Conservation (phyloP, 2,888 invertebrate species). For the Cheilosia vernalis region DNA sequence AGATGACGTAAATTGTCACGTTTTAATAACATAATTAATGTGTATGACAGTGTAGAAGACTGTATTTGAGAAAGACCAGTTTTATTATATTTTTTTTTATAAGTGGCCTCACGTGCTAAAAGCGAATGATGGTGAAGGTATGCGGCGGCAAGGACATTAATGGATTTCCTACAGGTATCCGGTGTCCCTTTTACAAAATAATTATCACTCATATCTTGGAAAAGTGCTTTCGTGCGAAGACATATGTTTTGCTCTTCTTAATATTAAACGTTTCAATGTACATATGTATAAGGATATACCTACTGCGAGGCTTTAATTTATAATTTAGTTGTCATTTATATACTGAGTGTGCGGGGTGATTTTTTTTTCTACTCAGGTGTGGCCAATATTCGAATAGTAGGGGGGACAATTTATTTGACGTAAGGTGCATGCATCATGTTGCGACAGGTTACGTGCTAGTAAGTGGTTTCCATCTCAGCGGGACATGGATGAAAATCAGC, state of each 20-base stretch:
- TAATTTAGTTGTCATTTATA: slow-evolving; percentile 16
- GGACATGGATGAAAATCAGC: no score
- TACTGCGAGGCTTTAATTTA: slow-evolving; percentile 22
- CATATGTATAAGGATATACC: not conserved
- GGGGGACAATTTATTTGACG: not conserved
- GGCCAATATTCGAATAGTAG: not conserved
- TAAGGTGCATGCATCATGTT: not conserved
- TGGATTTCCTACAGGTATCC: slow-evolving; percentile 34
- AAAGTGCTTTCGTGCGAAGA: slow-evolving; percentile 35
- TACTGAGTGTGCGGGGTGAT: slow-evolving; percentile 11
- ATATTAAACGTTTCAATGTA: not conserved
- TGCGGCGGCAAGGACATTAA: slow-evolving; percentile 59
- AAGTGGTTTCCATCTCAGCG: slow-evolving; percentile 12
- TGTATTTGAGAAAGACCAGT: slow-evolving; percentile 38
- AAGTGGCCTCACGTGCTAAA: slow-evolving; percentile 70
- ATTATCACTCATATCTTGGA: slow-evolving; percentile 53
- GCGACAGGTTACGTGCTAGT: not conserved
- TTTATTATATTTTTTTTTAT: slow-evolving; percentile 3
- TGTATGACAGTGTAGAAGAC: slow-evolving; percentile 18
- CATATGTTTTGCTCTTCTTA: slow-evolving; percentile 15
- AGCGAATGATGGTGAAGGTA: slow-evolving; percentile 15
- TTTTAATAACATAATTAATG: slow-evolving; percentile 67
- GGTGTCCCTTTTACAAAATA: slow-evolving; percentile 54
- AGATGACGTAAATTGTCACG: slow-evolving; percentile 70
- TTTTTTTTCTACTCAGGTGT: not conserved